Conservation (phyloP, 2,113 vertebrate genomes). For the Cynopterus brachyotis region DNA sequence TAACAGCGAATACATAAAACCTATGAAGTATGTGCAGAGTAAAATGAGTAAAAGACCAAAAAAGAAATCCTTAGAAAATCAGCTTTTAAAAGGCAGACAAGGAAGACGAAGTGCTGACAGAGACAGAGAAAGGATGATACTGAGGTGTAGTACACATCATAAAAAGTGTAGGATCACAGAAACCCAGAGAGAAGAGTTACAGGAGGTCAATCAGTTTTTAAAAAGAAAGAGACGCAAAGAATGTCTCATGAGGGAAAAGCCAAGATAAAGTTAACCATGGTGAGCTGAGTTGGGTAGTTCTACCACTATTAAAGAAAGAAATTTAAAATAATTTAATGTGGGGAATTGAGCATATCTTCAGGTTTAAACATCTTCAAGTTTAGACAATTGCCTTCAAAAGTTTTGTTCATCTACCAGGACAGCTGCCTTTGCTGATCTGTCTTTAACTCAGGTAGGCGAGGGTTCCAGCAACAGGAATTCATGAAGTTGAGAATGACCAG, state of each 20-base stretch:
- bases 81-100: conserved; percentile 9
- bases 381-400: not conserved
- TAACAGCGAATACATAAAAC: not conserved
- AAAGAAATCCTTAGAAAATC: conserved; percentile 50
- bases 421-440: not conserved
- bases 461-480: not conserved
- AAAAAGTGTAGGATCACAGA: conserved; percentile 36
- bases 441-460: not conserved
- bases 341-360: not conserved
- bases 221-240: conserved; percentile 33
- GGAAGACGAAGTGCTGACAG: not conserved
- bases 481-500: not conserved
- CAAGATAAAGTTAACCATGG: conserved; percentile 9
- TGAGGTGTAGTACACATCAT: not conserved
- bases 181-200: not conserved
- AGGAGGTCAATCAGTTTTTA: conserved; percentile 46
- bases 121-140: not conserved
- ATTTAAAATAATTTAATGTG: conserved; percentile 4
- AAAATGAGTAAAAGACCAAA: not conserved
- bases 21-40: not conserved
- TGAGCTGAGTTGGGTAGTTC: not conserved
- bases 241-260: conserved; percentile 24
- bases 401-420: not conserved
- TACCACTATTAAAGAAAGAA: not conserved
- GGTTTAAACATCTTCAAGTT: not conserved